Evolutionary conservation across 2,888 invertebrate species (phyloP).

Genomic region (Pyralis farinalis): DNA sequence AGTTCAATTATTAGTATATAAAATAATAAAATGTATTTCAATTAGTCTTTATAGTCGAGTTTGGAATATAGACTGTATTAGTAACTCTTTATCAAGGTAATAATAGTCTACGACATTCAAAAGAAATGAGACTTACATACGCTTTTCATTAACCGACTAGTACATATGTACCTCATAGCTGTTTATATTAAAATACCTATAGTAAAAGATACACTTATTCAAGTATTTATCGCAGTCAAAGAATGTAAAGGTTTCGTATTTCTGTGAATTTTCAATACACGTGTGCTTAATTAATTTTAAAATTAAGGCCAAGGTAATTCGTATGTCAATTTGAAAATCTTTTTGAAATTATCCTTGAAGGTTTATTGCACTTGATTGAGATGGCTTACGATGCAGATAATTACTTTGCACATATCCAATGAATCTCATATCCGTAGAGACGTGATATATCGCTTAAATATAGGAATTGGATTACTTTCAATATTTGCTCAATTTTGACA

Average conservation of each 20-base stretch:
- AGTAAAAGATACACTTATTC: too few species aligned
- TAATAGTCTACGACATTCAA: background rate
- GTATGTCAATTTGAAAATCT: too few species aligned
- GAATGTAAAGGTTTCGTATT: too few species aligned
- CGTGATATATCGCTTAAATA: constrained; percentile 12
- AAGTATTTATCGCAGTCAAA: too few species aligned
- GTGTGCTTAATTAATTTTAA: too few species aligned
- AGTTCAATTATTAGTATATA: constrained; percentile 43
- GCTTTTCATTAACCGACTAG: too few species aligned
- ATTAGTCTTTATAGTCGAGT: constrained; percentile 13
- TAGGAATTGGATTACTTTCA: constrained; percentile 26
- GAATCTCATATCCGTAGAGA: constrained; percentile 16
- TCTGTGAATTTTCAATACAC: too few species aligned
- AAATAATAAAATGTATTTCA: constrained; percentile 8
- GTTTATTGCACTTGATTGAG: background rate
- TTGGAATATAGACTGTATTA: constrained; percentile 6
- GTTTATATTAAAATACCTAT: too few species aligned
- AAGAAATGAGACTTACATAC: too few species aligned
- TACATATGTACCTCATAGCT: too few species aligned
- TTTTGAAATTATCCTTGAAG: too few species aligned
- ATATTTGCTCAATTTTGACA: constrained; percentile 50
- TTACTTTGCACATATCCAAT: constrained; percentile 22
- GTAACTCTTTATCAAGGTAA: background rate
- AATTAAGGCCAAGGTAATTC: too few species aligned
- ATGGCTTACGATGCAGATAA: background rate